Evolutionary conservation across 2,113 vertebrate genomes (phyloP).

Genomic region (Ariopsis seemanni): DNA sequence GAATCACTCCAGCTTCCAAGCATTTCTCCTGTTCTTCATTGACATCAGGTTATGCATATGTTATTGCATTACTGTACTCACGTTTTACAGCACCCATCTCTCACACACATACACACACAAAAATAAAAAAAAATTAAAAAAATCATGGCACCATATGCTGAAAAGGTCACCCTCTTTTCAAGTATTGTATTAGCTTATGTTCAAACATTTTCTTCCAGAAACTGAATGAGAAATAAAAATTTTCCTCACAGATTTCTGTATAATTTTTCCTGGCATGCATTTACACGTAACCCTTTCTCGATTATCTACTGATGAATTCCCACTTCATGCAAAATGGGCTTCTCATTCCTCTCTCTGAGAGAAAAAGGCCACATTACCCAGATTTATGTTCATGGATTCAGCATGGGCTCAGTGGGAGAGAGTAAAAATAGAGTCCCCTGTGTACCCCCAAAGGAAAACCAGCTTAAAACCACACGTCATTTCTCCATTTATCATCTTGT

Average conservation of each 20-base stretch:
- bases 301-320: not conserved
- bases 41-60: not conserved
- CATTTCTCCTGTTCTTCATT: not conserved
- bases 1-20: not conserved
- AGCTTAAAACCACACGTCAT: not conserved
- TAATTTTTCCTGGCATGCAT: not conserved
- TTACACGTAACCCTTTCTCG: not conserved
- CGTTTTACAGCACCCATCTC: not conserved
- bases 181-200: not conserved
- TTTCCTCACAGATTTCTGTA: not conserved
- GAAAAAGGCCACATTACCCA: conserved; percentile 28
- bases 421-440: conserved; percentile 31
- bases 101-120: not conserved
- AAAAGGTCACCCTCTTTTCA: not conserved
- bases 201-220: not conserved
- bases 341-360: conserved; percentile 13
- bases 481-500: not conserved
- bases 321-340: not conserved
- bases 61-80: conserved; percentile 8
- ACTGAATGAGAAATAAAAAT: not conserved
- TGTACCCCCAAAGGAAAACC: not conserved
- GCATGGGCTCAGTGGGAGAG: conserved; percentile 18
- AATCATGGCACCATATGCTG: not conserved
- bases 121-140: too few relatives aligned
- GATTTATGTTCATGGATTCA: conserved; percentile 30